Percentiles rank a stretch among this genome's conserved stretches.
phyloP scores from a whole-genome alignment of 2,888 invertebrate genomes.

The Tipula confusa region DNA sequence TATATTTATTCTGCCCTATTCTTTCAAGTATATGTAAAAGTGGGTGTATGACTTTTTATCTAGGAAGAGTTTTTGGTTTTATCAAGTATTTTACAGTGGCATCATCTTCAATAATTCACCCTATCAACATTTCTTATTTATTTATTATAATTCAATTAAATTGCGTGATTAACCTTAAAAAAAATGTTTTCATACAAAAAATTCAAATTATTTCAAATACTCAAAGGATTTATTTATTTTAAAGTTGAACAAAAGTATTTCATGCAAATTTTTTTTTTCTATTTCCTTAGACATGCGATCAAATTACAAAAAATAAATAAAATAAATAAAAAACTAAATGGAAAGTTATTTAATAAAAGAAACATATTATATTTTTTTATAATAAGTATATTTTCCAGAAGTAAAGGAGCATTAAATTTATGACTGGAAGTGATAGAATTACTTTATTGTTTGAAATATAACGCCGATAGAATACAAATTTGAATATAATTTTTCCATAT shows the following conservation, averaged over 20 bases:
- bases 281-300: constrained; percentile 20
- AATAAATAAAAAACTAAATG: neutral
- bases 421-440: constrained; percentile 16
- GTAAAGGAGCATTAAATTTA: neutral
- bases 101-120: no score
- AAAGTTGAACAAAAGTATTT: neutral
- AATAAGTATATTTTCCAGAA: neutral
- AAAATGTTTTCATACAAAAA: neutral
- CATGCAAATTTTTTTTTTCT: neutral
- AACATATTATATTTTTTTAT: neutral
- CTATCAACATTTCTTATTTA: neutral
- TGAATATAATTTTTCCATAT: neutral
- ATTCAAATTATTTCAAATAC: neutral
- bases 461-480: constrained; percentile 9
- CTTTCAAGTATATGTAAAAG: no score
- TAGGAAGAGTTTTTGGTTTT: no score
- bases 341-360: neutral
- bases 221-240: neutral
- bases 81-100: no score
- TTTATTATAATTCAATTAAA: constrained; percentile 25
- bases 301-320: neutral
- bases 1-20: no score
- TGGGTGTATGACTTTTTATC: no score
- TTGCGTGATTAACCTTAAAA: constrained; percentile 9
- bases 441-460: constrained; percentile 20